Base-by-base conservation (phyloP, 2,113 vertebrate species). In the Caranx ignobilis region DNA sequence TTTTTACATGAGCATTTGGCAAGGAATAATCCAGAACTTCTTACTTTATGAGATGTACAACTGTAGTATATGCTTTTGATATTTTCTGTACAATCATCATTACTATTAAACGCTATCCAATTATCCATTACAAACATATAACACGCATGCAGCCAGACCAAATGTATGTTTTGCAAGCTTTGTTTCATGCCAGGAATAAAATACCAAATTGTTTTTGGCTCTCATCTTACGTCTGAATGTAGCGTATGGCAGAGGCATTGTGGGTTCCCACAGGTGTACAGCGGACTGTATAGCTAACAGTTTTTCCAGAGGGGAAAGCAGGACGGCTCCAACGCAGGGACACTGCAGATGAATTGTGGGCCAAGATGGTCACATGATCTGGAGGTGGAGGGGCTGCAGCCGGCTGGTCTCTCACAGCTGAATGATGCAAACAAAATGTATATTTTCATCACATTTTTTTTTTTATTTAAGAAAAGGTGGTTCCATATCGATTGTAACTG, bases 261-360 rank as follows among this genome's bases (percentile, higher is more conserved):
- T 97, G 96, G 48, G 96, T 95, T 84, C 97, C 97, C 57, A 97
- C 96, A 0, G 97, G 96, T 77, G 97, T 97, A 82, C 95, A 99
- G 87, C 98, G 98, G 73, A 99, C 84, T 0, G 97, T 98, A 87
- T 96, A 99, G 93, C 97, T 98, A 75, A 99, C 89, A 35, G 88
- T 48, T 68, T 97, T 96, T 0, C 95, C 95, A 0, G 96, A 91
- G 6, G 96, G 94, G 78, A 98, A 98, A 2, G 97, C 96, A 6
- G 97, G 96, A 59, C 94, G 95, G 8, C 96, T 95, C 98, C 98
- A 99, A 70, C 96, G 96, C 6, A 99, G 95, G 72, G 93, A 94
- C 78, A 98, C 95, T 15, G 95, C 91, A 0, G 96, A 96, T 0
- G 98, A 96, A 71, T 95, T 96, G 86, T 95, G 95, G 1, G 96